These are phyloP conservation scores for Misgurnus mizolepis DNA, from an alignment of 2,113 vertebrate genomes.

Conservation along the genomic window DNA sequence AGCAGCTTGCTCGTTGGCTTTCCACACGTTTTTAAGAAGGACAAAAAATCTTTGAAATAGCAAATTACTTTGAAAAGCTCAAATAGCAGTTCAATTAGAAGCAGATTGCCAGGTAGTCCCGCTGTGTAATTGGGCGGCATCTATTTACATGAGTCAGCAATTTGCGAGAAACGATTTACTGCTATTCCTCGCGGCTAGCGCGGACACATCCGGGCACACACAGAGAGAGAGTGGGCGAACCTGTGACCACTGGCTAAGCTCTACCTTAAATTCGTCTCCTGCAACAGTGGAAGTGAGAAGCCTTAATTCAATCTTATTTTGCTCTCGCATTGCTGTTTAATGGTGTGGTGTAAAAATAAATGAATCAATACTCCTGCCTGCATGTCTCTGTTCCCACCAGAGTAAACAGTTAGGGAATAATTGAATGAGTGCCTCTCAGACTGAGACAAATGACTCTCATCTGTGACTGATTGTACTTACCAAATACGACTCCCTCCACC, in stretches of 20 bases:
- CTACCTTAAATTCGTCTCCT: constrained; percentile 3
- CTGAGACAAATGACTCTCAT: constrained; percentile 77
- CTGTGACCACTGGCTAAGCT: neutral
- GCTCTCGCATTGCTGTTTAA: constrained; percentile 55
- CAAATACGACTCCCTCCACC: constrained; percentile 36
- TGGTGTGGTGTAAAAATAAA: constrained; percentile 62
- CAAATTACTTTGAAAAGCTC: constrained; percentile 55
- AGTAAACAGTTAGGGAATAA: constrained; percentile 74
- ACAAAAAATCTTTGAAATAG: constrained; percentile 55
- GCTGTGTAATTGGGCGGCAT: constrained; percentile 58
- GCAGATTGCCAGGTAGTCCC: constrained; percentile 48
- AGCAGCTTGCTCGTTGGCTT: constrained; percentile 19
- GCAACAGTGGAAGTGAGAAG: constrained; percentile 32
- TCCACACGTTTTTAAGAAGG: constrained; percentile 33
- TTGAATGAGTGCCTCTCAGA: constrained; percentile 71
- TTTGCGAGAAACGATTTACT: constrained; percentile 59
- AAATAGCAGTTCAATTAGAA: constrained; percentile 56
- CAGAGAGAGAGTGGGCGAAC: neutral
- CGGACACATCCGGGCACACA: neutral
- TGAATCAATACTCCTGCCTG: constrained; percentile 64
- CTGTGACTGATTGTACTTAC: constrained; percentile 72
- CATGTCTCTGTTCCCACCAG: constrained; percentile 56
- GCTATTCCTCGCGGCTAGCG: constrained; percentile 5
- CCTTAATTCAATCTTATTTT: constrained; percentile 56
- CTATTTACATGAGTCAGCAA: constrained; percentile 62